phyloP scores from a whole-genome alignment of 1,140 invertebrate species.

The Trichomalopsis sarcophagae region DNA sequence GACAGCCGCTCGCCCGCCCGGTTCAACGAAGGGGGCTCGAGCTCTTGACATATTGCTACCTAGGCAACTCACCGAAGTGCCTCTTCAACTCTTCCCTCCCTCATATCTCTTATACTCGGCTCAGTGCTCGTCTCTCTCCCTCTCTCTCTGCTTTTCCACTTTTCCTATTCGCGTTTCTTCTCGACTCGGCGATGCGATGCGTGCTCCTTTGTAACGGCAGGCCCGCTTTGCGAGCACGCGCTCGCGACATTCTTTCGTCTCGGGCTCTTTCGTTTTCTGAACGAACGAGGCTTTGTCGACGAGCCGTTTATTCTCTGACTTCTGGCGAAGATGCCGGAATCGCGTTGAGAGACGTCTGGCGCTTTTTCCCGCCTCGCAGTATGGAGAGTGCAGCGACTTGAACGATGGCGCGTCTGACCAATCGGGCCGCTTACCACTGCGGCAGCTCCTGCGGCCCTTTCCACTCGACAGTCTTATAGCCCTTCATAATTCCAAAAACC shows the following conservation, averaged over 20 bases:
- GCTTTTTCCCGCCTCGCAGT: no score
- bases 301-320: no score
- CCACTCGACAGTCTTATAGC: no score
- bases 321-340: no score
- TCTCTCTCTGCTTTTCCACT: constrained; percentile 33
- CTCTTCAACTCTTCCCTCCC: constrained; percentile 56
- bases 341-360: no score
- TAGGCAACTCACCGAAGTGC: constrained; percentile 69
- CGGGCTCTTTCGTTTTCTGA: background rate
- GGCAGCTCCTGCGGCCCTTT: no score
- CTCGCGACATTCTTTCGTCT: background rate
- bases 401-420: no score
- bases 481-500: no score
- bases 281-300: background rate
- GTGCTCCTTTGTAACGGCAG: background rate
- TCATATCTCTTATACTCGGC: background rate
- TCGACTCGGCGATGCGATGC: background rate
- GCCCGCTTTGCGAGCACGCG: background rate
- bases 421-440: no score
- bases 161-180: constrained; percentile 24
- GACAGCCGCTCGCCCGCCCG: background rate
- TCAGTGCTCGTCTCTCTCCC: constrained; percentile 10
- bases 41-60: constrained; percentile 72
- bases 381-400: no score
- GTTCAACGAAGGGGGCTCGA: background rate